Evolutionary conservation across 2,113 vertebrate species (phyloP).

Genomic region (Danio rerio): DNA sequence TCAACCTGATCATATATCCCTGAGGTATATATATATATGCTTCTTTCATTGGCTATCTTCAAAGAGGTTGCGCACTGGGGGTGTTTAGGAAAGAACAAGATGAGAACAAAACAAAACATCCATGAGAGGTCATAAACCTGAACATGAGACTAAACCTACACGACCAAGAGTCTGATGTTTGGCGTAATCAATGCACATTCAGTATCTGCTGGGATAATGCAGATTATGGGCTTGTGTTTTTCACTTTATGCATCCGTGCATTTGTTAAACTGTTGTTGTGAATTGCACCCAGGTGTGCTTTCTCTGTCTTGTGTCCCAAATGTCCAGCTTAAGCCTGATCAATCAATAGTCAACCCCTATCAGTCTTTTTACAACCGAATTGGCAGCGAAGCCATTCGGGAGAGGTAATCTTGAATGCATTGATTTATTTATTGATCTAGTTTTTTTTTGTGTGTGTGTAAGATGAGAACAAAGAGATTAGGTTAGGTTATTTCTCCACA

Average conservation of each 20-base stretch:
- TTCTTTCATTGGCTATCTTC: constrained; percentile 62
- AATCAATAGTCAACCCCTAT: constrained; percentile 65
- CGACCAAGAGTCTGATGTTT: background rate
- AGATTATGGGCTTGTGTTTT: constrained; percentile 8
- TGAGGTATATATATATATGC: constrained; percentile 59
- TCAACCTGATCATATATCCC: constrained; percentile 60
- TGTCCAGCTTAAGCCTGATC: constrained; percentile 58
- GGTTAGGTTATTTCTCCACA: constrained; percentile 17
- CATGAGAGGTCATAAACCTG: background rate
- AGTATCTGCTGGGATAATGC: background rate
- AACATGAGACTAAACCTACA: background rate
- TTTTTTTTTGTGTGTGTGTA: constrained; percentile 31
- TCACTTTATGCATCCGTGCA: constrained; percentile 13
- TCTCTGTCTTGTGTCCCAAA: constrained; percentile 38
- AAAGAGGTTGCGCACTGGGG: constrained; percentile 49
- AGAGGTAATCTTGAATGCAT: constrained; percentile 68
- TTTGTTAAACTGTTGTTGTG: constrained; percentile 19
- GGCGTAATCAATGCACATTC: too few relatives aligned
- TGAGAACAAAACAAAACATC: constrained; percentile 33
- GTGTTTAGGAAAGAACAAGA: background rate
- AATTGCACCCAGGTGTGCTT: constrained; percentile 48
- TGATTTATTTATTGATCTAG: constrained; percentile 75
- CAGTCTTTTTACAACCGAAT: constrained; percentile 58
- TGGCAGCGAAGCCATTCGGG: constrained; percentile 52
- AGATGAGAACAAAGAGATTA: constrained; percentile 54